phyloP scores from a whole-genome alignment of 2,888 invertebrate species.

The Eustalomyia histrio region DNA sequence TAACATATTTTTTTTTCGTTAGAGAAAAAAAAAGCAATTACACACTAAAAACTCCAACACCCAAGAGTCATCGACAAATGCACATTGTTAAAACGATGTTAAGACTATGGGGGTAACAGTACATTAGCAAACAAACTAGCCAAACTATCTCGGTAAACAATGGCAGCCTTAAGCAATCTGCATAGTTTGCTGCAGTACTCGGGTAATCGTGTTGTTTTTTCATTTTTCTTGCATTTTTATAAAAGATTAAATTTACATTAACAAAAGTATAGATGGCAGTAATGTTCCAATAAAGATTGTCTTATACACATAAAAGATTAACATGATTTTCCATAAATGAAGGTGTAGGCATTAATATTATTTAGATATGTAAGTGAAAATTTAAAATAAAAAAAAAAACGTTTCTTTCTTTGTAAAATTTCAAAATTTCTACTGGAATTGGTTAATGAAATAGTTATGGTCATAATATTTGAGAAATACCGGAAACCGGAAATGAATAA shows the following conservation, averaged over 20 bases:
- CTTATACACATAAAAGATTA: constrained; percentile 11
- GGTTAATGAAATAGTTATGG: no score
- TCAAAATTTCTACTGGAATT: neutral
- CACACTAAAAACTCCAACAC: constrained; percentile 50
- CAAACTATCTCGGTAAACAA: constrained; percentile 27
- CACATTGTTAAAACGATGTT: constrained; percentile 6
- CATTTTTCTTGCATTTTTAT: neutral
- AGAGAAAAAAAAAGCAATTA: constrained; percentile 30
- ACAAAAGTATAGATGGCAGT: constrained; percentile 28
- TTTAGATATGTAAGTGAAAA: constrained; percentile 27
- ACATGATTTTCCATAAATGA: constrained; percentile 30
- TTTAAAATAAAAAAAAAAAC: neutral
- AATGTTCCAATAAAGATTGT: constrained; percentile 9
- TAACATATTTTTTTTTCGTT: neutral
- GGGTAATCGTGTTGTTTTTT: neutral
- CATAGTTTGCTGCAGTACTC: constrained; percentile 10
- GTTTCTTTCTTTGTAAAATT: neutral
- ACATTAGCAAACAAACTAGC: constrained; percentile 1
- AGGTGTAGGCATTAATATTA: constrained; percentile 45
- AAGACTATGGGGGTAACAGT: neutral
- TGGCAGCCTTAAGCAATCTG: constrained; percentile 10
- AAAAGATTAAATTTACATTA: constrained; percentile 38
- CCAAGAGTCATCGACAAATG: constrained; percentile 31
- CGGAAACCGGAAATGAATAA: no score
- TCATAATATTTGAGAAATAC: no score